Evolutionary conservation across 2,888 invertebrate species (phyloP), one percentile per base, ranked within the genome.

Genomic region (Volucella inflata): DNA sequence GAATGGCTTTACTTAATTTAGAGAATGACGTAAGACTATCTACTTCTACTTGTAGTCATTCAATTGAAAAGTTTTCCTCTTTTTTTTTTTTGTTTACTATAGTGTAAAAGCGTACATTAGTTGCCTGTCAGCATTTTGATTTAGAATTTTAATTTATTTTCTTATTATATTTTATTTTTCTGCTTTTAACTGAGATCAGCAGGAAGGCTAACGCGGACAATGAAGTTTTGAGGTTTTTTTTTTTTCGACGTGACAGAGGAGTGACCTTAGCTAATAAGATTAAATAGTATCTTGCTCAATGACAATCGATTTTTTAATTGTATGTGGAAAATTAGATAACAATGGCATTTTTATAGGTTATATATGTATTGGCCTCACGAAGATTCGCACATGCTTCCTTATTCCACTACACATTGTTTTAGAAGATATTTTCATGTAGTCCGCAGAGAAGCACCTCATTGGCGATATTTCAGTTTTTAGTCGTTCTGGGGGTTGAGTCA

Each of bases 1-100:
- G 80, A 84, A 75, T 76, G 80, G 77, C 65, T 72, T 75, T 65
- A 84, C 75, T 84, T 80, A 80, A 84, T 67, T 84, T 75, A 84
- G 70, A 71, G 80, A 71, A 80, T 84, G 84, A 84, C 84, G 84
- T 74, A 80, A 84, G 84, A 68, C 44, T 30, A 30, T 30, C 30
- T 30, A 30, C 30, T 30, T 30, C 30, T 30, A 30, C 30, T 30
- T 30, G 6, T 64, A 64, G 78, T 78, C 62, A 51, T 67, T 78
- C 50, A 83, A 83, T 83, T 83, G 62, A 83, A 82, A 42, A 55
- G 67, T 50, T 83, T 71, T 67, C 48, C 30, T 30, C 30, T 30
- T 2, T 21, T 62, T 59, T 44, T 51, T 77, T 53, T 62, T 48
- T 44, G n/a, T 36, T 30, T 30, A 14, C 50, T 59, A 48, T 44